These are phyloP conservation scores for Laodelphax striatellus DNA, from an alignment of 1,140 invertebrate species.

Conservation along the genomic window DNA sequence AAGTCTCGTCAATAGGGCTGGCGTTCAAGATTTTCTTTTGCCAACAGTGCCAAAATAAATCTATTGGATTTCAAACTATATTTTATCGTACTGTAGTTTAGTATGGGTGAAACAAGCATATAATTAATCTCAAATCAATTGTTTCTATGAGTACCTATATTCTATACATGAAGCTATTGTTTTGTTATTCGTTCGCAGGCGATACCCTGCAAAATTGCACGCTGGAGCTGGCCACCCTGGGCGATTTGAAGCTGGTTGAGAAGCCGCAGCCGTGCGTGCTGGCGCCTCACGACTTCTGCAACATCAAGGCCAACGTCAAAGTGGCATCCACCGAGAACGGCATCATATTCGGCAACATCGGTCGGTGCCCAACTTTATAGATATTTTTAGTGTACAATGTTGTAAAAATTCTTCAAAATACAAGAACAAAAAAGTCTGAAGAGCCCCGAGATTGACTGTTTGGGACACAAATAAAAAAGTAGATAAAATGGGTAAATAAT, in stretches of 20 bases:
- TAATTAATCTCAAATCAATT: background rate
- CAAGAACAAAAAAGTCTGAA: too few species aligned
- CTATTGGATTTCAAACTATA: too few species aligned
- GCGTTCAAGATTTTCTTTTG: too few species aligned
- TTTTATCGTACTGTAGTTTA: too few species aligned
- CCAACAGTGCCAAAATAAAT: too few species aligned
- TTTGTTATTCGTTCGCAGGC: conserved; percentile 32
- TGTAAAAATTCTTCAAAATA: too few species aligned
- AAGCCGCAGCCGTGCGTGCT: conserved; percentile 91
- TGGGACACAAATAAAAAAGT: too few species aligned
- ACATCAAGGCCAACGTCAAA: conserved; percentile 96
- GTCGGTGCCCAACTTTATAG: conserved; percentile 13
- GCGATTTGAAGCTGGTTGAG: conserved; percentile 95
- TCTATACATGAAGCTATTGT: background rate
- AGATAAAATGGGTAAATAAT: too few species aligned
- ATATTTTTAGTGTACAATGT: background rate
- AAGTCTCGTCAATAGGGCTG: too few species aligned
- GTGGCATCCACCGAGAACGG: conserved; percentile 96
- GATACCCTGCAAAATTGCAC: conserved; percentile 98
- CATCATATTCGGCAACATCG: conserved; percentile 99
- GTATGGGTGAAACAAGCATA: too few species aligned
- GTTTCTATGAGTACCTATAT: background rate
- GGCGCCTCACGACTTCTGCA: conserved; percentile 92
- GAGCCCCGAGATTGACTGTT: too few species aligned
- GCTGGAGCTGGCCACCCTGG: conserved; percentile 91